Evolutionary conservation across 1,140 invertebrate genomes (phyloP), one percentile per base, ranked within the genome.

Genomic region (Micrasema minimum): DNA sequence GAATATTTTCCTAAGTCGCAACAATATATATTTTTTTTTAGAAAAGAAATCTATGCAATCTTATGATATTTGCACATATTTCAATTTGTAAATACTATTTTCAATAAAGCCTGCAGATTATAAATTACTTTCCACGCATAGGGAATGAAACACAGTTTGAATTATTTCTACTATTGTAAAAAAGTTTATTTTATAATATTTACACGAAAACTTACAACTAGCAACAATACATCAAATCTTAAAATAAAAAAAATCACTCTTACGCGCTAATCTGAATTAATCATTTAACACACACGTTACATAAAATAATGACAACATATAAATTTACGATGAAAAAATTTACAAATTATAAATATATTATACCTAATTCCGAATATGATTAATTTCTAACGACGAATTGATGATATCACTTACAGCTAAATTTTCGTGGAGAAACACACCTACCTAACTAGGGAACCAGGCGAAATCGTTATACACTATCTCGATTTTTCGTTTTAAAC

Each of bases 81-180:
- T n/a, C n/a, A n/a, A n/a, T n/a, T n/a, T n/a, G n/a, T n/a, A n/a
- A n/a, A n/a, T n/a, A n/a, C n/a, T n/a, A n/a, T n/a, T n/a, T n/a
- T n/a, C n/a, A n/a, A n/a, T n/a, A n/a, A n/a, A n/a, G n/a, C n/a
- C n/a, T n/a, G n/a, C n/a, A n/a, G n/a, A n/a, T n/a, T n/a, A n/a
- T n/a, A n/a, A 84, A 93, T 96, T 48, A 84, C 86, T 53, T 95
- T 95, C 82, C 94, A 96, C 77, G 89, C 26, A 31, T 4, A 31
- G 26, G 2, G 7, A 31, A 31, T 31, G 7, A 31, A 31, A 31
- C 26, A 31, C 26, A 31, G 7, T 2, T 31, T 31, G 12, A 59
- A 59, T 59, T 59, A 20, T 38, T 14, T 20, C 55, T 43, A 43
- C 55, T 59, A 59, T 59, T 59, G 59, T 64, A 64, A 64, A 64